These are phyloP conservation scores for Podotricha telesiphe DNA, from an alignment of 2,888 invertebrate genomes.

Conservation along the genomic window DNA sequence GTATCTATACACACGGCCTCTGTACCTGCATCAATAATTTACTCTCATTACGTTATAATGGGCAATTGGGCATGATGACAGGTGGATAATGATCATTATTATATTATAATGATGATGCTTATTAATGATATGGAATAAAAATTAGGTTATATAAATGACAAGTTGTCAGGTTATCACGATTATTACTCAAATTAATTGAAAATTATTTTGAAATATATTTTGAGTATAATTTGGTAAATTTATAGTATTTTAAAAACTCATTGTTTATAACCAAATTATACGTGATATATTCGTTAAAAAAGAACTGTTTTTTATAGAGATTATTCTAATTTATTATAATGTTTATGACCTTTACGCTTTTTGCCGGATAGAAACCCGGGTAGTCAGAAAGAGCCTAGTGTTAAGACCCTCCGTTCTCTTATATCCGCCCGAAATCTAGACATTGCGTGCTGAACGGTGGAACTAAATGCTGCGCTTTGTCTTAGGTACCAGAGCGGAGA, in stretches of 20 bases:
- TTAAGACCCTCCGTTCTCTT: no score
- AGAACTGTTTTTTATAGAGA: neutral
- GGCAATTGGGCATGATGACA: constrained; percentile 50
- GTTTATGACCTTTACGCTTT: no score
- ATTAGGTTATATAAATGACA: constrained; percentile 14
- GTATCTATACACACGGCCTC: constrained; percentile 81
- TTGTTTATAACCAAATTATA: neutral
- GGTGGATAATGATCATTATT: constrained; percentile 40
- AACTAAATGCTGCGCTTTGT: no score
- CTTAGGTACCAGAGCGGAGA: no score
- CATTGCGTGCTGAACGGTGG: no score
- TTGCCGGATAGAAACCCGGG: no score
- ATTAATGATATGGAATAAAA: constrained; percentile 37
- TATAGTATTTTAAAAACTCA: no score
- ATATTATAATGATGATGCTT: constrained; percentile 35
- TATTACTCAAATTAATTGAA: neutral
- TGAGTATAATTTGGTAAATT: neutral
- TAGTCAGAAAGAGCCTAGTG: no score
- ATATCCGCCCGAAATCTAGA: no score
- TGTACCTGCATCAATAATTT: constrained; percentile 81
- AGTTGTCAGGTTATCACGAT: neutral
- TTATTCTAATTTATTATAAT: constrained; percentile 2
- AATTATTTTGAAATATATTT: no score
- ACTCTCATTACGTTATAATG: constrained; percentile 54
- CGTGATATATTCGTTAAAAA: neutral